Evolutionary conservation across 2,113 vertebrate species (phyloP), one percentile per base, ranked within the genome.

Genomic region (Leiothrix lutea): DNA sequence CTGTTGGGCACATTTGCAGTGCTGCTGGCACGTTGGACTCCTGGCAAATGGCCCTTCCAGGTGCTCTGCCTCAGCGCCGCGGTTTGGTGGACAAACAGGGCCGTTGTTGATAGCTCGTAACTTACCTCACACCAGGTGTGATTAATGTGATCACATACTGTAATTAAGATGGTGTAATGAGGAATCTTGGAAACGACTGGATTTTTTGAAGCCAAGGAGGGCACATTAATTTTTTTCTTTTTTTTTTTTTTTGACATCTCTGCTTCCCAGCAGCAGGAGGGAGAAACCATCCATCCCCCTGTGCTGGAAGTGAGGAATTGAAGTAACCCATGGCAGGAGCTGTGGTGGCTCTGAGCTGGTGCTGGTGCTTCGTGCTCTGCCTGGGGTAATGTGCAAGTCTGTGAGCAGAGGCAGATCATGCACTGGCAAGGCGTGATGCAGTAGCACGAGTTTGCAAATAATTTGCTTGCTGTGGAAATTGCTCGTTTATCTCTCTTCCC

Each of bases 21-120:
- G 5, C 6, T 7, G 11, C 2, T 28, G 58, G 28, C 2, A 0
- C 13, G 0, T 35, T 33, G 14, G 58, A 14, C 15, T 54, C 23
- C 0, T 1, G 24, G 42, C 38, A 54, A 4, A 18, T 25, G 42
- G 29, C 16, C 31, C 24, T 79, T 60, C 5, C 38, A 26, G 14
- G 48, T 56, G 65, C 67, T 40, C 20, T 77, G 45, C 45, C 31
- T 85, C 44, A 8, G 24, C 24, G 0, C 65, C 33, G 38, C 38
- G 79, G 67, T 23, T 80, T 50, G 51, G 38, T 70, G 64, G 38
- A 10, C 61, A 79, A 53, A 29, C 25, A 48, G 36, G 24, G 3
- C 64, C 5, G 28, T 36, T 50, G 62, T 22, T 72, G 45, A 25
- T 84, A 58, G 28, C 71, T 88, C 4, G 1, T 80, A 53, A 25